Conservation (phyloP, 2,113 vertebrate genomes). For the Mystacornis crossleyi region DNA sequence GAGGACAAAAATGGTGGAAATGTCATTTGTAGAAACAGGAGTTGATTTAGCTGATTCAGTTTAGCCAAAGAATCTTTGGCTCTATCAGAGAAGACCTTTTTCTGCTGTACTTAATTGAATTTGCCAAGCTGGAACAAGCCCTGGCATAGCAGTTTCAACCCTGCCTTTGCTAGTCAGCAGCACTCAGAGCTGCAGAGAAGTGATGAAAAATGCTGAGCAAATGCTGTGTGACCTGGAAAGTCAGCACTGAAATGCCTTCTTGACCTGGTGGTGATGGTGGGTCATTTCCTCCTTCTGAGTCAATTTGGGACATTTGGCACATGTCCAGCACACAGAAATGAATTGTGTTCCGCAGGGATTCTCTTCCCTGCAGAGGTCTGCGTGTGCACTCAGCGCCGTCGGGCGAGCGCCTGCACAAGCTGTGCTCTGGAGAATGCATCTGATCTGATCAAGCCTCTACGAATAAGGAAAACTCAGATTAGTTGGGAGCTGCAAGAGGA, state of each 20-base stretch:
- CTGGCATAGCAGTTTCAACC: slow-evolving; percentile 7
- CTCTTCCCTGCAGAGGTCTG: not conserved
- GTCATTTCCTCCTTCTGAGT: not conserved
- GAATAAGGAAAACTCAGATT: not conserved
- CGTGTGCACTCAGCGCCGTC: rapidly evolving
- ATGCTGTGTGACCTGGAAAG: not conserved
- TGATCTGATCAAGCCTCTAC: not conserved
- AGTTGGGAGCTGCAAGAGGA: not conserved
- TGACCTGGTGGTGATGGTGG: not conserved
- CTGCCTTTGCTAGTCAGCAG: slow-evolving; percentile 24
- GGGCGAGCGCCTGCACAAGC: rapidly evolving
- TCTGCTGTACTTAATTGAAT: not conserved
- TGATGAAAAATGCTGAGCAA: not conserved
- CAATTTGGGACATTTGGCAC: not conserved
- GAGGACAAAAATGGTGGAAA: not conserved
- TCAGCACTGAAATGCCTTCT: not conserved
- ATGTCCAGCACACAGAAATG: not conserved
- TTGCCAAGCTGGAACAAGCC: slow-evolving; percentile 45
- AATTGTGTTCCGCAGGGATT: not conserved
- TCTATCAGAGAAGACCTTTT: not conserved
- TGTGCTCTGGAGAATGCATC: not conserved
- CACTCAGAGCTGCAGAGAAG: not conserved
- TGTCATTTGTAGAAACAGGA: not conserved
- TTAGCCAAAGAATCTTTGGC: not conserved
- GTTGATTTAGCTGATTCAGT: not conserved